Base-by-base conservation (phyloP, 1,140 invertebrate genomes). In the Calosoma granatense region DNA sequence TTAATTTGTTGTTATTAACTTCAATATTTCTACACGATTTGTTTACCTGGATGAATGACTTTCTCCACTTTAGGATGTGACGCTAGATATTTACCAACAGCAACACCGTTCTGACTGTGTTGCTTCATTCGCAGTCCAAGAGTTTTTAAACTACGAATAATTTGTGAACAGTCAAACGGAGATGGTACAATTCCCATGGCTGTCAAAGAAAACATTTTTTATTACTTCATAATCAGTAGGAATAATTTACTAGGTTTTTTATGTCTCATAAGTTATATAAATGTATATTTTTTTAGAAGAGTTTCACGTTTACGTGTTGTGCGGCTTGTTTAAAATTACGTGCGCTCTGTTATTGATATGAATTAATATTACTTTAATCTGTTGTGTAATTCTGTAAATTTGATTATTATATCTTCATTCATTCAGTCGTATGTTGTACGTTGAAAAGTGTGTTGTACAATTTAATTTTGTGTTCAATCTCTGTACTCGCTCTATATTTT, bases 91-190 rank as follows among this genome's bases (percentile, higher is more conserved):
- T 81, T 77, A 0, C 88, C 91, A 12, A 95, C 81, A 1, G 77
- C 74, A 1, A 91, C 65, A 1, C 81, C 85, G 66, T 87, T 92
- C 63, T 81, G 80, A 78, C 85, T 85, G 65, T 95, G 92, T 60
- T 84, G 70, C 59, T 80, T 75, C 88, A 92, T 91, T 57, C 89
- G 71, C 1, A 90, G 53, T 62, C 82, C 77, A 15, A 90, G 69
- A 2, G 90, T 93, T 72, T 91, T 90, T 21, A 93, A 69, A 57
- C 88, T 84, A 6, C 90, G 77, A 64, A 85, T 85, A 0, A 90
- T 84, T 59, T 90, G 65, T 64, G 76, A 85, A 65, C 87, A 90
- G 66, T 92, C 90, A 67, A 90, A 91, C 2, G 90, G 86, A 0
- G 88, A 90, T 26, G 89, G 87, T 20, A 91, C 79, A 39, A 84